Conservation (phyloP, 2,797 vertebrate genomes). For the Staurois parvus region DNA sequence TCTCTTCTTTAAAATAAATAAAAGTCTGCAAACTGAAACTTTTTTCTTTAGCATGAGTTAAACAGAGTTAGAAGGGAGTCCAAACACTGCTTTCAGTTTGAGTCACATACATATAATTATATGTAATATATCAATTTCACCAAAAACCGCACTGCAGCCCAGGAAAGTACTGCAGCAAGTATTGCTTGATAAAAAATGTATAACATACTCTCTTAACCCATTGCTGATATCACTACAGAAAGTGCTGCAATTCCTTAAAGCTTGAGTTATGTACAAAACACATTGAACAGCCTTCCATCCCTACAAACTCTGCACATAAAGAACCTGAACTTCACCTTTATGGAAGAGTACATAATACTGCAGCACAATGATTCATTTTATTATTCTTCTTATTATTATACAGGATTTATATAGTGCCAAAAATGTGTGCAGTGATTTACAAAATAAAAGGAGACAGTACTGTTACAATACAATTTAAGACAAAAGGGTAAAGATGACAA, state of each 20-base stretch:
- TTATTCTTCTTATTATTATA: too few relatives aligned
- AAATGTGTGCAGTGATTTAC: too few relatives aligned
- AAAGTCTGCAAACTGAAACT: not conserved
- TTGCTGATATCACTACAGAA: not conserved
- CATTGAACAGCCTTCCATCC: not conserved
- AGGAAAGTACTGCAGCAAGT: not conserved
- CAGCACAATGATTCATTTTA: too few relatives aligned
- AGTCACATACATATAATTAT: not conserved
- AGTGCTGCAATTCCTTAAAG: not conserved
- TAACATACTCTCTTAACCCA: not conserved
- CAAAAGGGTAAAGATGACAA: too few relatives aligned
- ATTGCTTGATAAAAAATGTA: not conserved
- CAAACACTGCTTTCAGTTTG: not conserved
- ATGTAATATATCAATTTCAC: slow-evolving; percentile 1
- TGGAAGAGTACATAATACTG: too few relatives aligned
- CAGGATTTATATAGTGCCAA: too few relatives aligned
- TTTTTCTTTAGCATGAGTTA: slow-evolving; percentile 1
- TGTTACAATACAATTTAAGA: too few relatives aligned
- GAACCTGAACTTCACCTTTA: too few relatives aligned
- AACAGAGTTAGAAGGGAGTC: not conserved
- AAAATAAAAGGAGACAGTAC: too few relatives aligned
- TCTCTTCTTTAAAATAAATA: slow-evolving; percentile 1
- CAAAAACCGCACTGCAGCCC: not conserved
- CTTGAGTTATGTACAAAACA: not conserved
- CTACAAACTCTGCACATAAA: not conserved